A percentile compares a stretch with the other conserved stretches of the same genome.
Evolutionary conservation across 1,140 invertebrate genomes (phyloP).

Genomic region (Scaptomyza hsui): DNA sequence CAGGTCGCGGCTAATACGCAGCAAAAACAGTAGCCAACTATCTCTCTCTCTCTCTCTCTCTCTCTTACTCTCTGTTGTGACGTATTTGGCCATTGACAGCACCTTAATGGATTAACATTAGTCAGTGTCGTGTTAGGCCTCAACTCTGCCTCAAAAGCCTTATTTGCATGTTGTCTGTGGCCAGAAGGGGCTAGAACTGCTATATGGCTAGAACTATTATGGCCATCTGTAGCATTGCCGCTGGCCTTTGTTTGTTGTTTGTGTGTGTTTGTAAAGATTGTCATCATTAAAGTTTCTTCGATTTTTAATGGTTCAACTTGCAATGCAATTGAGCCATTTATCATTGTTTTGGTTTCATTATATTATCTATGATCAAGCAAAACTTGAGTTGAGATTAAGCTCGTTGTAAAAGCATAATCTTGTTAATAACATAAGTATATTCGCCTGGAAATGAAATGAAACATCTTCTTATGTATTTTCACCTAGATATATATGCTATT

Average conservation of each 20-base stretch:
- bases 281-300: constrained; percentile 20
- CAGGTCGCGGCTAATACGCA: constrained; percentile 47
- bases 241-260: constrained; percentile 6
- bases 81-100: constrained; percentile 83
- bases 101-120: constrained; percentile 84
- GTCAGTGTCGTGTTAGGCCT: constrained; percentile 80
- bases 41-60: too few relatives aligned
- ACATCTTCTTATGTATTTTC: too few relatives aligned
- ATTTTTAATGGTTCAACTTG: neutral
- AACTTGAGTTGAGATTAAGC: neutral
- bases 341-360: neutral
- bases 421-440: too few relatives aligned
- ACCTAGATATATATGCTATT: neutral
- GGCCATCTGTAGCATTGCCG: constrained; percentile 5
- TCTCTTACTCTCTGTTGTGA: constrained; percentile 59
- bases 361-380: neutral
- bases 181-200: constrained; percentile 2
- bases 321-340: neutral
- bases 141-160: constrained; percentile 14
- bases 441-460: too few relatives aligned
- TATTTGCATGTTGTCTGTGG: constrained; percentile 39
- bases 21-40: constrained; percentile 18
- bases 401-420: too few relatives aligned
- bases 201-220: neutral
- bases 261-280: constrained; percentile 24